phyloP scores from a whole-genome alignment of 2,113 vertebrate species.

The Tapirus terrestris region DNA sequence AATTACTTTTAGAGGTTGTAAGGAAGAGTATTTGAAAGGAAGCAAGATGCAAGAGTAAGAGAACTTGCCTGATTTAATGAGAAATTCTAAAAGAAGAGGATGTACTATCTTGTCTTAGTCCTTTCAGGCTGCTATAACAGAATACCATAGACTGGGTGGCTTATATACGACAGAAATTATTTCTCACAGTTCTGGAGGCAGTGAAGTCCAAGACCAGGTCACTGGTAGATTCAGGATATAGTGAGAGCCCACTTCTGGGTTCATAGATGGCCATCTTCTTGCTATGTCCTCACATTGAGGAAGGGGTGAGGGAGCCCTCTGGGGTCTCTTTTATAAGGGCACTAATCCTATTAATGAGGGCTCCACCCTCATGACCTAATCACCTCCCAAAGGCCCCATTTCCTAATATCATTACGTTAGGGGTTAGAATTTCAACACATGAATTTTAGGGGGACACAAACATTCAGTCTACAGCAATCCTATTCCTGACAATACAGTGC shows the following conservation, averaged over 20 bases:
- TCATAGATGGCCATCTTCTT: background rate
- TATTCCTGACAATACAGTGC: background rate
- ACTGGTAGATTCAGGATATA: background rate
- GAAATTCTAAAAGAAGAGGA: background rate
- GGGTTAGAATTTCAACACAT: conserved; percentile 7
- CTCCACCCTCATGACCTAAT: background rate
- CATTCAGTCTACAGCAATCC: background rate
- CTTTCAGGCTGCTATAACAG: background rate
- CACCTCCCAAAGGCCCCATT: background rate
- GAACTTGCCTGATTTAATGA: conserved; percentile 45
- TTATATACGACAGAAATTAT: background rate
- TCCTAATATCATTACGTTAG: background rate
- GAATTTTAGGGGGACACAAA: background rate
- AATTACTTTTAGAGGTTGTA: conserved; percentile 35
- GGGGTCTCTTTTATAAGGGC: background rate
- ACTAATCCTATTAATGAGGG: background rate
- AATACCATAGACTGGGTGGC: background rate
- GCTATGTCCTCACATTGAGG: background rate
- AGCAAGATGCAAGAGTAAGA: conserved; percentile 2
- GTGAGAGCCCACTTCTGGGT: background rate
- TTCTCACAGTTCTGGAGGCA: background rate
- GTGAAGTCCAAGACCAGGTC: background rate
- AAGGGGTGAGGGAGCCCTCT: background rate
- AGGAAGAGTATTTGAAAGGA: conserved; percentile 21
- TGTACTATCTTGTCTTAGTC: background rate